phyloP scores from a whole-genome alignment of 2,888 invertebrate species.

The Octodonta nipae region DNA sequence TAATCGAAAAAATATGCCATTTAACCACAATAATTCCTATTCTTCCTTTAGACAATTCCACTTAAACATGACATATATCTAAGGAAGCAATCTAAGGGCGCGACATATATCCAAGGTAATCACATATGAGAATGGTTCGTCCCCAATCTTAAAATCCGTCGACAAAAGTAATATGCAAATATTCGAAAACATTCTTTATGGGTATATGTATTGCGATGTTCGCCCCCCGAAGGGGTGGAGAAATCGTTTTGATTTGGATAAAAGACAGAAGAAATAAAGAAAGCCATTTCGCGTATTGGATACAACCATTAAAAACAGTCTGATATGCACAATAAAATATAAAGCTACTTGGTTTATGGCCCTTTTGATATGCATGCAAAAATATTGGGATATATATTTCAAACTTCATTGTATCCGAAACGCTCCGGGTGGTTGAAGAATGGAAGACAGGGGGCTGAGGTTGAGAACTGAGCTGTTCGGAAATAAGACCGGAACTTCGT shows the following conservation, averaged over 20 bases:
- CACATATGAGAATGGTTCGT: neutral
- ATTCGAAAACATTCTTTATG: slow-evolving; percentile 11
- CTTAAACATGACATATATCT: too few relatives aligned
- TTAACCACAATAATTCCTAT: too few relatives aligned
- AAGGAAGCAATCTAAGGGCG: too few relatives aligned
- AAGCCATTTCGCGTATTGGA: slow-evolving; percentile 31
- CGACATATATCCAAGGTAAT: too few relatives aligned
- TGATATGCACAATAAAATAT: slow-evolving; percentile 32
- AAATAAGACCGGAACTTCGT: too few relatives aligned
- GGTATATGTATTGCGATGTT: slow-evolving; percentile 7
- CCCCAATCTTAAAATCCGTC: slow-evolving; percentile 6
- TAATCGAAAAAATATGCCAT: too few relatives aligned
- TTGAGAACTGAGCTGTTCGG: too few relatives aligned
- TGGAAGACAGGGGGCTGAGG: slow-evolving; percentile 4
- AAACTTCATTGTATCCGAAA: slow-evolving; percentile 22
- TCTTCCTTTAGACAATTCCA: too few relatives aligned
- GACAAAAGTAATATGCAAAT: slow-evolving; percentile 14
- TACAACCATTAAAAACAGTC: slow-evolving; percentile 33
- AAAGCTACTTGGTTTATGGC: slow-evolving; percentile 32
- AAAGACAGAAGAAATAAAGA: slow-evolving; percentile 19
- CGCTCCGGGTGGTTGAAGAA: slow-evolving; percentile 21
- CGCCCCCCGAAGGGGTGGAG: slow-evolving; percentile 10
- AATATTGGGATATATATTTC: slow-evolving; percentile 32
- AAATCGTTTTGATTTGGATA: slow-evolving; percentile 18
- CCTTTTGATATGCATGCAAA: slow-evolving; percentile 32